phyloP scores from a whole-genome alignment of 2,113 vertebrate species.

The Vicugna pacos region DNA sequence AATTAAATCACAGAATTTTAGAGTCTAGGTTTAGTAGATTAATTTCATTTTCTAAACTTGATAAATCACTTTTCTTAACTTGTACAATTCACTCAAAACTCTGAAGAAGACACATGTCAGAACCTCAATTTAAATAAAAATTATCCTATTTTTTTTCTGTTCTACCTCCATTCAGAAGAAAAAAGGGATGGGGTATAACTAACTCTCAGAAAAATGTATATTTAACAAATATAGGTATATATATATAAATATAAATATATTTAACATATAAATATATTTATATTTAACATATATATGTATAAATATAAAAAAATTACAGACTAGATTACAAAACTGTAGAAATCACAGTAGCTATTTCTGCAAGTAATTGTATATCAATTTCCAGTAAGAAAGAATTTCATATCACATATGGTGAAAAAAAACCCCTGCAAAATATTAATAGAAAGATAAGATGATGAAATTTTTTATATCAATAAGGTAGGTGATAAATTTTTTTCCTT shows the following conservation, averaged over 20 bases:
- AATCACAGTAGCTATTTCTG: constrained; percentile 61
- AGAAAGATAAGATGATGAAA: constrained; percentile 63
- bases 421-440: constrained; percentile 77
- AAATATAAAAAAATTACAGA: background rate
- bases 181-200: background rate
- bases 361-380: constrained; percentile 72
- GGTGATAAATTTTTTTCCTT: constrained; percentile 19
- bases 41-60: constrained; percentile 14
- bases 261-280: background rate
- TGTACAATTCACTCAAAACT: background rate
- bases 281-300: background rate
- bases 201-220: background rate
- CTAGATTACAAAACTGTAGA: background rate
- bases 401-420: constrained; percentile 73
- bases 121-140: background rate
- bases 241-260: background rate
- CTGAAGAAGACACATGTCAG: background rate
- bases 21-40: background rate
- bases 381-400: constrained; percentile 57
- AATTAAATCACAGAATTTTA: background rate
- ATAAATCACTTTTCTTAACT: background rate
- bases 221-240: too few species aligned
- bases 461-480: background rate
- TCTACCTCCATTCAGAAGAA: background rate
- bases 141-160: background rate